A percentile compares a stretch with the other conserved stretches of the same genome.
These are phyloP conservation scores for Oscheius sp. DNA, from an alignment of 2,888 invertebrate species.

Conservation along the genomic window DNA sequence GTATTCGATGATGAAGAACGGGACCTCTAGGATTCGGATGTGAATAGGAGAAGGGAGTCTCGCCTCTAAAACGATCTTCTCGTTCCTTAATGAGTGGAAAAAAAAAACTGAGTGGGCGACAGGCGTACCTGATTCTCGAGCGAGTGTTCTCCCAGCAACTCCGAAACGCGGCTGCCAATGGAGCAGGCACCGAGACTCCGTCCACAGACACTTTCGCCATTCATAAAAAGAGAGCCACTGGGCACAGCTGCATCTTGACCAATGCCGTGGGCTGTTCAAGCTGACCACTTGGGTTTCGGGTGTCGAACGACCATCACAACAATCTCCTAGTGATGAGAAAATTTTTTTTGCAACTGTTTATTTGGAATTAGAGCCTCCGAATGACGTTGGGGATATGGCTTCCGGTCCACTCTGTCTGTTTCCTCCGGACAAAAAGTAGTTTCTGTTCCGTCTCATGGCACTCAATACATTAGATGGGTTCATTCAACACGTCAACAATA, in stretches of 20 bases:
- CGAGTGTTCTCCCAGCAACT: slow-evolving; percentile 29
- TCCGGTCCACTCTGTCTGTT: too few relatives aligned
- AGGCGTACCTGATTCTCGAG: slow-evolving; percentile 20
- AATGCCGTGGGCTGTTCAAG: too few relatives aligned
- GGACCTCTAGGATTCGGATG: slow-evolving; percentile 50
- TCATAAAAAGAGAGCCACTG: slow-evolving; percentile 7
- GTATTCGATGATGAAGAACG: slow-evolving; percentile 43
- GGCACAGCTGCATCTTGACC: too few relatives aligned
- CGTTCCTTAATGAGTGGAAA: not conserved
- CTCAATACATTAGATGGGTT: too few relatives aligned
- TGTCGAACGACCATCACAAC: too few relatives aligned
- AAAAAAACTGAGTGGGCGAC: slow-evolving; percentile 21
- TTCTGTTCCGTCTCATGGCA: too few relatives aligned
- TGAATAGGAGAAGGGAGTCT: slow-evolving; percentile 48
- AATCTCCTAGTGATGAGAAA: too few relatives aligned
- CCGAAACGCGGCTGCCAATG: slow-evolving; percentile 33
- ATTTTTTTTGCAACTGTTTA: too few relatives aligned
- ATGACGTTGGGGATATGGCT: too few relatives aligned
- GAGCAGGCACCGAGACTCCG: slow-evolving; percentile 30
- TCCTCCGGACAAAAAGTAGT: too few relatives aligned
- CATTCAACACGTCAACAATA: too few relatives aligned
- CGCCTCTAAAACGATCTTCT: slow-evolving; percentile 8
- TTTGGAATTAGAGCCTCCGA: too few relatives aligned
- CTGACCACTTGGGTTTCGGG: not conserved
- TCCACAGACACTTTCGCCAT: slow-evolving; percentile 28